phyloP scores from a whole-genome alignment of 2,888 invertebrate species.

The Rhamnusium bicolor region DNA sequence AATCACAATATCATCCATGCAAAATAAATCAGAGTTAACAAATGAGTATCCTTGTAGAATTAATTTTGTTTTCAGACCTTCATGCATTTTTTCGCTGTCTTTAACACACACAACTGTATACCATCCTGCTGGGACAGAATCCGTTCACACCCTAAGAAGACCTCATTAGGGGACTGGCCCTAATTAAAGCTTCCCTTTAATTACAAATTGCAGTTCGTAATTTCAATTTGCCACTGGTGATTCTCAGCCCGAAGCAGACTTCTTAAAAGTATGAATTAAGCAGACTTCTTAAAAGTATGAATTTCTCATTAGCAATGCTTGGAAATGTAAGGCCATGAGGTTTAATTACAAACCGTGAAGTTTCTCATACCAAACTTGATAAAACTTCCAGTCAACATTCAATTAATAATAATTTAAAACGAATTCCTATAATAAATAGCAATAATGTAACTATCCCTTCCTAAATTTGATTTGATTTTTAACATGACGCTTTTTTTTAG shows the following conservation, averaged over 20 bases:
- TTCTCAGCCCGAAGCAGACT: not conserved
- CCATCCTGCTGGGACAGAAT: slow-evolving; percentile 1
- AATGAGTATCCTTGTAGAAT: not conserved
- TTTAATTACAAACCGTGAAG: slow-evolving; percentile 19
- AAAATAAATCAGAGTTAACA: not conserved
- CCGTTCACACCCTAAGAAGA: slow-evolving; percentile 7
- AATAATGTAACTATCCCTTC: too few species aligned
- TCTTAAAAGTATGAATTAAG: not conserved
- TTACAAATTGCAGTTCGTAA: slow-evolving; percentile 20
- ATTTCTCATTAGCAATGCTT: slow-evolving; percentile 9
- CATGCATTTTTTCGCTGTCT: not conserved
- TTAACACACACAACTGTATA: not conserved
- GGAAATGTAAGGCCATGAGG: slow-evolving; percentile 10
- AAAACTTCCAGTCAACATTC: not conserved
- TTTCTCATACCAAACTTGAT: not conserved
- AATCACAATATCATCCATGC: not conserved
- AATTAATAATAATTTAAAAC: not conserved
- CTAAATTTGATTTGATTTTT: too few species aligned
- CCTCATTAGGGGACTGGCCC: not conserved
- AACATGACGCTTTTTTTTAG: too few species aligned
- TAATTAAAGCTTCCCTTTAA: slow-evolving; percentile 15
- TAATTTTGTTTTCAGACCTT: not conserved
- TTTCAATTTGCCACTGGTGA: slow-evolving; percentile 11
- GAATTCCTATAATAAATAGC: too few species aligned
- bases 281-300: not conserved